A percentile compares a stretch with the other conserved stretches of the same genome.
phyloP scores from a whole-genome alignment of 2,888 invertebrate species.

The Perithous albicinctus region DNA sequence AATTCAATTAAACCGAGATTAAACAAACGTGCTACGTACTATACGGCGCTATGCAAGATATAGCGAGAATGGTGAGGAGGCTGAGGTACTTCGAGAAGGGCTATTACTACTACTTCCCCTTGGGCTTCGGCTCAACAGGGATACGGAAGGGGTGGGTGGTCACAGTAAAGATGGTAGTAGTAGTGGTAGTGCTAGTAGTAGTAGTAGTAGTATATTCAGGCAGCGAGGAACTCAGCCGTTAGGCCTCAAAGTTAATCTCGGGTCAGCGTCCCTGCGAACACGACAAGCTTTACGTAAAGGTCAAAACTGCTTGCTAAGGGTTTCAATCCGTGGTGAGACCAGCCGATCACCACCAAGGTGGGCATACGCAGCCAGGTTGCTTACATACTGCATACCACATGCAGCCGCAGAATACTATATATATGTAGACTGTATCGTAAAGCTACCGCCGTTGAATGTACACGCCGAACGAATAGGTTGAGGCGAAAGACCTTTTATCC shows the following conservation, averaged over 20 bases:
- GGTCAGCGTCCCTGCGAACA: slow-evolving; percentile 27
- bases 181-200: too few species aligned
- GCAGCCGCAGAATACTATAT: background rate
- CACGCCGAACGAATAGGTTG: background rate
- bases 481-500: background rate
- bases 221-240: slow-evolving; percentile 2
- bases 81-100: slow-evolving; percentile 18
- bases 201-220: too few species aligned
- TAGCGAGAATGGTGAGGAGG: background rate
- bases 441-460: background rate
- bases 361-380: background rate
- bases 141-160: background rate
- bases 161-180: too few species aligned
- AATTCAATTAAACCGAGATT: slow-evolving; percentile 64
- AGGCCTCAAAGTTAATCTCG: slow-evolving; percentile 41
- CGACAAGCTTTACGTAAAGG: slow-evolving; percentile 46
- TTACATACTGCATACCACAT: background rate
- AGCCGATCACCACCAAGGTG: background rate
- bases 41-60: slow-evolving; percentile 5
- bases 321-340: slow-evolving; percentile 16
- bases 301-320: slow-evolving; percentile 40
- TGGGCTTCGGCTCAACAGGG: background rate
- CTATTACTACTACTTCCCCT: background rate
- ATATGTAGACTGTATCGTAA: background rate
- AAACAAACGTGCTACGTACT: slow-evolving; percentile 55